Evolutionary conservation across 2,888 invertebrate genomes (phyloP), one percentile per base, ranked within the genome.

Genomic region (Hydrotaea diabolus): DNA sequence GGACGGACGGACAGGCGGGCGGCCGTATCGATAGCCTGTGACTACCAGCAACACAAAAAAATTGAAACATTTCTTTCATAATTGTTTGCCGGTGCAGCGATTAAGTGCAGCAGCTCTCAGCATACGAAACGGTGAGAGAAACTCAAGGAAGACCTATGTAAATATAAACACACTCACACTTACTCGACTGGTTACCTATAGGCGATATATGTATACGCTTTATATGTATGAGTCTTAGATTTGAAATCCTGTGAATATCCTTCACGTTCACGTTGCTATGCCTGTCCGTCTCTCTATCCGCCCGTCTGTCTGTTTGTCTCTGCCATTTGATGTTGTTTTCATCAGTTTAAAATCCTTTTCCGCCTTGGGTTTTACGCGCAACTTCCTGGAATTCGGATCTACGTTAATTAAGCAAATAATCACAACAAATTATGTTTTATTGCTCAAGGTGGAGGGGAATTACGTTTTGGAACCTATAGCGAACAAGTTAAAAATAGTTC

Each of bases 361-460:
- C 62, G 15, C 31, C 31, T 62, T 31, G 69, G 46, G 23, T 46
- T 69, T 69, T 23, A 46, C 46, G 23, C 23, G 69, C 21, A 19
- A 69, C 43, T 69, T 69, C 69, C 13, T 11, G 19, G 69, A 69
- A 69, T 69, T 46, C 26, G n/a, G 62, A 62, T 62, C 15, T 62
- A 31, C 62, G 62, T 69, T 69, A 39, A 69, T 69, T 69, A 69
- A 69, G 23, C 19, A 19, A 46, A 69, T 69, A 46, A 66, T 39
- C 62, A 62, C 62, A 31, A 62, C 31, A 31, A n/a, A 23, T 62
- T 62, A 23, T n/a, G 31, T 62, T 62, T 46, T 46, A 46, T 46
- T 43, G 43, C 39, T 46, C 69, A 69, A 23, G 19, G n/a, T n/a
- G n/a, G n/a, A n/a, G n/a, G n/a, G n/a, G n/a, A n/a, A n/a, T n/a